Conservation (phyloP, 2,888 invertebrate genomes). For the Pycnomerus fuliginosus region DNA sequence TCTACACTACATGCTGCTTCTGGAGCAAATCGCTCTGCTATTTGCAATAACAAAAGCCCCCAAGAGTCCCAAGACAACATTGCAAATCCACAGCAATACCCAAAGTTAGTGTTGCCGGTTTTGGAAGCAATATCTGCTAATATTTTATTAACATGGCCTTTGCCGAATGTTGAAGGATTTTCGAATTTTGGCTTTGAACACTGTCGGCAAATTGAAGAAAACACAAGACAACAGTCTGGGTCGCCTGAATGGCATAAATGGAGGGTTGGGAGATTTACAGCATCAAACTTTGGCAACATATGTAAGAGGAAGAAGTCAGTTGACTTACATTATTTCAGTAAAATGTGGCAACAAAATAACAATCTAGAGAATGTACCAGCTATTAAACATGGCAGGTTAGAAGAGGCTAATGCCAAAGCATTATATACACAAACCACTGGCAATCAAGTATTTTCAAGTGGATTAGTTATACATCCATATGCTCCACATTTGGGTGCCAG, state of each 20-base stretch:
- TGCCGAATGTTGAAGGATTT: neutral
- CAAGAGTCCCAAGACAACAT: too few relatives aligned
- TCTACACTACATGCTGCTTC: too few relatives aligned
- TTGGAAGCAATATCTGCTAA: neutral
- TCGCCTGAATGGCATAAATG: neutral
- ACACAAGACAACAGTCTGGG: neutral
- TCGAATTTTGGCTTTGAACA: neutral
- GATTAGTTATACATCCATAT: neutral
- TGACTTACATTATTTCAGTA: neutral
- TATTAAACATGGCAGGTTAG: neutral
- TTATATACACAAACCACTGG: neutral
- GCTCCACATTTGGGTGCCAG: slow-evolving; percentile 5
- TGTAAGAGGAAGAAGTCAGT: neutral
- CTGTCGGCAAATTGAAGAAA: neutral
- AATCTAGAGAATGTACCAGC: neutral
- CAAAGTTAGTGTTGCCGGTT: neutral
- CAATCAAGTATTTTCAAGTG: neutral
- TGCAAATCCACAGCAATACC: too few relatives aligned
- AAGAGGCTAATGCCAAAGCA: neutral
- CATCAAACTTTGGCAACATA: neutral
- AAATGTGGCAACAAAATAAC: neutral
- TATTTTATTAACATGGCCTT: neutral
- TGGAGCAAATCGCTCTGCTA: too few relatives aligned
- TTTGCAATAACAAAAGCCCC: too few relatives aligned
- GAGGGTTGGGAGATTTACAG: neutral